Evolutionary conservation across 2,113 vertebrate species (phyloP), one percentile per base, ranked within the genome.

Genomic region (Lepus timidus): DNA sequence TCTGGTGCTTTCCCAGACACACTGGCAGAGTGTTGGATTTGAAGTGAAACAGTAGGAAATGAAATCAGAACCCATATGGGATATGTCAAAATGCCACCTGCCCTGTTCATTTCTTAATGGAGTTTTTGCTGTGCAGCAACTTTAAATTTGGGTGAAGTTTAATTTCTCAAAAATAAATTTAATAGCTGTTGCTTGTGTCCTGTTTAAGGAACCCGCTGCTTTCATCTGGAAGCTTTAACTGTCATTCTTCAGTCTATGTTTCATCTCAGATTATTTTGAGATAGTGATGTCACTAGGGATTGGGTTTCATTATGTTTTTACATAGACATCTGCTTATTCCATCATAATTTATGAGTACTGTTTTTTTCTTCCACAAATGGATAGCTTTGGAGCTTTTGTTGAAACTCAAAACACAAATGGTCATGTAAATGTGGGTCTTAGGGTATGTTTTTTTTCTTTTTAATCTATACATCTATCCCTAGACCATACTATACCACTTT

Each of bases 81-180:
- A 44, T 44, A 44, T 44, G 44, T 44, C 44, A 44, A 44, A 44
- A 44, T 44, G 44, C 44, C 44, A 44, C 44, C 6, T 44, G 1
- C 19, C 33, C 10, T 87, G 7, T 71, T 73, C 22, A 36, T 39
- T 65, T 73, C 33, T 85, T 68, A 73, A 73, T 11, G 20, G 6
- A 4, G 11, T 23, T 58, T 86, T 64, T 95, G 36, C 44, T 79
- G 4, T 71, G 9, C 29, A 29, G 39, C 80, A 51, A n/a, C 23
- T 80, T 79, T 74, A 80, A n/a, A 70, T 78, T 93, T 93, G 55
- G 81, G 44, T 51, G 11, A 90, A 82, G 23, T 75, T 29, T 74
- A 33, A 39, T 75, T 85, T 71, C 51, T 84, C 31, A n/a, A 33
- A 29, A 85, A 83, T 27, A 64, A 65, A 58, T 68, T 29, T 71